These are phyloP conservation scores for Rhopalosiphum maidis DNA, from an alignment of 1,140 invertebrate species.

Conservation along the genomic window DNA sequence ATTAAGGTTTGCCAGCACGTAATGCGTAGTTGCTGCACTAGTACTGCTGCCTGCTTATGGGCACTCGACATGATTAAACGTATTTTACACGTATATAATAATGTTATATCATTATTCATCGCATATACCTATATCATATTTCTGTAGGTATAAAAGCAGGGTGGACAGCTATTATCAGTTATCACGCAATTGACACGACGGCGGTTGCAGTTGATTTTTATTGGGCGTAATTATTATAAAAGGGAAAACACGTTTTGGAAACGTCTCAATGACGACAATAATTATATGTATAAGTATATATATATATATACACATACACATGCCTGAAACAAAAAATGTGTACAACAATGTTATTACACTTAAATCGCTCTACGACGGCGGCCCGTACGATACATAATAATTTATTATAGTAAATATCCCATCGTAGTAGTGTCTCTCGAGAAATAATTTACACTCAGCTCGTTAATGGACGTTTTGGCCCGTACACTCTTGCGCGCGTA, in stretches of 20 bases:
- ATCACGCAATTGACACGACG: neutral
- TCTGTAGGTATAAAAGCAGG: too few relatives aligned
- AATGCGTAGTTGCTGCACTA: too few relatives aligned
- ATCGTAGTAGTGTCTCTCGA: neutral
- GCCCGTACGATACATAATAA: neutral
- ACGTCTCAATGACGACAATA: neutral
- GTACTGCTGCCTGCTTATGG: too few relatives aligned
- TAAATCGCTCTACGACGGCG: neutral
- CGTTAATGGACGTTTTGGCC: conserved; percentile 25
- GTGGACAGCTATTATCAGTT: neutral
- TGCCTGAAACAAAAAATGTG: neutral
- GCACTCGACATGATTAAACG: neutral
- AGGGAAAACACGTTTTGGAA: neutral
- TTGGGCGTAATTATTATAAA: neutral
- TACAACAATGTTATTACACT: neutral
- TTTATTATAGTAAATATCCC: neutral
- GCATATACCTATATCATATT: too few relatives aligned
- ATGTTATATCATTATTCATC: too few relatives aligned
- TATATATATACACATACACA: neutral
- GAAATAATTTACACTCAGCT: neutral
- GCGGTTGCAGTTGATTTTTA: neutral
- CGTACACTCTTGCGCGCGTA: neutral
- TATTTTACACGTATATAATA: too few relatives aligned
- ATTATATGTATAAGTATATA: too few relatives aligned
- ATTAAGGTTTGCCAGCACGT: too few relatives aligned